Evolutionary conservation across 2,888 invertebrate species (phyloP), one percentile per base, ranked within the genome.

Genomic region (Abscondita cerata): DNA sequence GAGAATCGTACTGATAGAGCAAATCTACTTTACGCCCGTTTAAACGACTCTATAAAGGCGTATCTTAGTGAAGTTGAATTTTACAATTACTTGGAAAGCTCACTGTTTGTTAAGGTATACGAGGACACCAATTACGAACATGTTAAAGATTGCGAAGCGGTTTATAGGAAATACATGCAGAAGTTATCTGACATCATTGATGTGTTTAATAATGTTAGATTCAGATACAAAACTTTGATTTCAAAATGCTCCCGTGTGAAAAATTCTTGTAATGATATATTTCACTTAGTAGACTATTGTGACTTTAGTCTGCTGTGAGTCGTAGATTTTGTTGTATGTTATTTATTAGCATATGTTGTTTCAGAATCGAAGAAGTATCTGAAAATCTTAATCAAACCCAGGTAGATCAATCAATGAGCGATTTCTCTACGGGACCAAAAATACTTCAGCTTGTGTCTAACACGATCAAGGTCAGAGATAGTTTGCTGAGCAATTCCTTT

Each of bases 41-140:
- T 47, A 12, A 51, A 18, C 25, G 54, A 46, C 31, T 9, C 12
- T 4, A 15, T 59, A 1, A 18, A n/a, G 25, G 12, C 11, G 4
- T 40, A 31, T 19, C 34, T 59, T 11, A 31, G 38, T 1, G 63
- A 55, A 52, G 52, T 63, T 2, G 52, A 59, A 18, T 54, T 58
- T 54, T 63, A 59, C 19, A 52, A 59, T 25, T 20, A 51, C 9
- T 44, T 58, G 1, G 52, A 62, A 41, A 40, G 0, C 40, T 50
- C 53, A n/a, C 33, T 57, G 11, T 46, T 19, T 15, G 13, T 1
- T 15, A 53, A 58, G 15, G 31, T 58, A 25, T 57, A 62, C 13
- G 47, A 52, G 15, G 20, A 52, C n/a, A 25, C 31, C 20, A 62
- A 57, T 33, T 25, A 50, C 13, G 25, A 9, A 3, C 13, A 56